Evolutionary conservation across 2,888 invertebrate species (phyloP), one percentile per base, ranked within the genome.

Genomic region (Beris morrisii): DNA sequence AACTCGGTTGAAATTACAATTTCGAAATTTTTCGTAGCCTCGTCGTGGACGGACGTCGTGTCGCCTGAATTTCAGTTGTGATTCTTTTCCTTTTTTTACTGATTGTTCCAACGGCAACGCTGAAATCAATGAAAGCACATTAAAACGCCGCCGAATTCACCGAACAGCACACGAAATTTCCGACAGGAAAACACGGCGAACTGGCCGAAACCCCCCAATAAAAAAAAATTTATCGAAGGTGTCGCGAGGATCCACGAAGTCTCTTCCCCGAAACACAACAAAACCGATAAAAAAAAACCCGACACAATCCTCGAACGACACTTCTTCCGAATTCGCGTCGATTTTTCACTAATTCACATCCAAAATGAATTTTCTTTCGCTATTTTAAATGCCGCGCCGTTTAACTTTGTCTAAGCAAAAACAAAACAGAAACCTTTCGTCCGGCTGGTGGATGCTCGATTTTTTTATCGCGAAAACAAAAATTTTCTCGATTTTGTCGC

Each of bases 91-190:
- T 22, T 22, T 50, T 65, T 65, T 58, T 52, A 38, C 52, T 58
- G 57, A 50, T 65, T 65, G 45, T 65, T 64, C 43, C 65, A 65
- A 57, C 65, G 63, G 55, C 63, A 65, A 66, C 53, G 65, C 63
- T 63, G 68, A 30, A 68, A 68, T 65, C 61, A 63, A 68, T 68
- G 54, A 63, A 59, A 59, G 38, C 65, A 61, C 67, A 59, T 64
- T 45, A 59, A 65, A 61, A 50, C 13, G 4, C 9, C 15, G 2
- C 7, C 30, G 9, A 50, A 12, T 44, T 32, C 52, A 44, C 50
- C 11, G n/a, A 46, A 22, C 38, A 15, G n/a, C 13, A 15, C 22
- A 22, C 32, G n/a, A 9, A 58, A 48, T 31, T 22, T 22, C 22
- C n/a, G 31, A 59, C 48, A 32, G 31, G 31, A 45, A 30, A 45